phyloP scores from a whole-genome alignment of 1,140 invertebrate species.

The Drosophila novamexicana region DNA sequence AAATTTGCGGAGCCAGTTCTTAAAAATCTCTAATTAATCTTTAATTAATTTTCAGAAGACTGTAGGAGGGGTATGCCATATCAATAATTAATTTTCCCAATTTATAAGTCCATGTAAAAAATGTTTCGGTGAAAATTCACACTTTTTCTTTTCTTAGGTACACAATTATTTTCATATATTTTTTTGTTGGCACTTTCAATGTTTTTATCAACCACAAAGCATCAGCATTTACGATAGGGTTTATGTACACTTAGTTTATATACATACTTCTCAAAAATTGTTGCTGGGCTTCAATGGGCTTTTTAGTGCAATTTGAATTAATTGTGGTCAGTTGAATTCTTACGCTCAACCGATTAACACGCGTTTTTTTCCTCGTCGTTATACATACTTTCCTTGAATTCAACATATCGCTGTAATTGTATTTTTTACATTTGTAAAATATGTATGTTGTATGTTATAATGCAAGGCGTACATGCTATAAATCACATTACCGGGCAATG shows the following conservation, averaged over 20 bases:
- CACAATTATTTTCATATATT: background rate
- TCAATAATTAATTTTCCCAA: too few relatives aligned
- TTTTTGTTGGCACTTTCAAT: constrained; percentile 15
- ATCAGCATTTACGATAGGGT: constrained; percentile 13
- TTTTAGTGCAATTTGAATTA: constrained; percentile 50
- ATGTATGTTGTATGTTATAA: constrained; percentile 50
- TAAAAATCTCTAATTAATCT: too few relatives aligned
- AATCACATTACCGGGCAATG: constrained; percentile 17
- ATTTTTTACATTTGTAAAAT: background rate
- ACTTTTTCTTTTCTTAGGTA: background rate
- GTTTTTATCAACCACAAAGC: constrained; percentile 16
- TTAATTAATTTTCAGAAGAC: too few relatives aligned
- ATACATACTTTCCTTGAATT: constrained; percentile 4
- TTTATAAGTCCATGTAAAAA: background rate
- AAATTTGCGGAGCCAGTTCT: too few relatives aligned
- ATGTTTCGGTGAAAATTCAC: background rate
- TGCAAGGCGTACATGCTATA: constrained; percentile 33
- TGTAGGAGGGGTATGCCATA: too few relatives aligned
- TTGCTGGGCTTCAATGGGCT: constrained; percentile 47
- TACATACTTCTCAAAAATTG: constrained; percentile 51
- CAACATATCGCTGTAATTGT: background rate
- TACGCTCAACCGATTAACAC: constrained; percentile 50
- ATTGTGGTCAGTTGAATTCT: constrained; percentile 67
- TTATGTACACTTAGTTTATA: background rate
- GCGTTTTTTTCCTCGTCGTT: constrained; percentile 12